Evolutionary conservation across 2,113 vertebrate genomes (phyloP), one percentile per base, ranked within the genome.

Genomic region (Gymnarchus niloticus): DNA sequence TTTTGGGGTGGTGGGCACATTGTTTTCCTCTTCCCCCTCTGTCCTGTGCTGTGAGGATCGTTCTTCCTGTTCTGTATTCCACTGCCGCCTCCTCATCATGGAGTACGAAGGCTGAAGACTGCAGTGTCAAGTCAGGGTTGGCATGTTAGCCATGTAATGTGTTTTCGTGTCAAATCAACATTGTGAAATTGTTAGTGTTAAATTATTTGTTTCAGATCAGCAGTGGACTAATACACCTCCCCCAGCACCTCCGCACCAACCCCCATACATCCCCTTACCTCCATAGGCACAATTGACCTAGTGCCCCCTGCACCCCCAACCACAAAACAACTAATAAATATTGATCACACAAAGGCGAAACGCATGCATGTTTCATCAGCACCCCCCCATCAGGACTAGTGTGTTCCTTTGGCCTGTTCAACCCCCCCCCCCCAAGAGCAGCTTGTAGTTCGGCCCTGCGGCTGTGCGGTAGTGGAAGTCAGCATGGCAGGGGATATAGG

Each of bases 281-380:
- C 28, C 4, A 25, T 9, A 33, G 59, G 25, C 33, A 17, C 61
- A 69, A 28, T 4, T 69, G 61, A 69, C 61, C 28, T 3, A 14
- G n/a, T 69, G 61, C 28, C n/a, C n/a, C n/a, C n/a, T n/a, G n/a
- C n/a, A n/a, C 61, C 61, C 61, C 61, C 28, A 69, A 69, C 25
- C 25, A 69, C 37, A 28, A 69, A 10, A 69, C 28, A 37, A 28
- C 28, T 12, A 10, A 33, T 33, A 46, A 17, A 28, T 48, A 80
- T 80, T 80, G n/a, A 80, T 80, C 23, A 46, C n/a, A 44, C 77
- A 80, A 48, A 80, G 46, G 77, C 44, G n/a, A 48, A 46, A 80
- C 21, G n/a, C 41, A 80, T 80, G n/a, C 46, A 80, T 80, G 19
- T 80, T 80, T 80, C 21, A 69, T 37, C 61, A 25, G 46, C 4